Conservation (phyloP, 2,888 invertebrate genomes). For the Cylloceria caligata region DNA sequence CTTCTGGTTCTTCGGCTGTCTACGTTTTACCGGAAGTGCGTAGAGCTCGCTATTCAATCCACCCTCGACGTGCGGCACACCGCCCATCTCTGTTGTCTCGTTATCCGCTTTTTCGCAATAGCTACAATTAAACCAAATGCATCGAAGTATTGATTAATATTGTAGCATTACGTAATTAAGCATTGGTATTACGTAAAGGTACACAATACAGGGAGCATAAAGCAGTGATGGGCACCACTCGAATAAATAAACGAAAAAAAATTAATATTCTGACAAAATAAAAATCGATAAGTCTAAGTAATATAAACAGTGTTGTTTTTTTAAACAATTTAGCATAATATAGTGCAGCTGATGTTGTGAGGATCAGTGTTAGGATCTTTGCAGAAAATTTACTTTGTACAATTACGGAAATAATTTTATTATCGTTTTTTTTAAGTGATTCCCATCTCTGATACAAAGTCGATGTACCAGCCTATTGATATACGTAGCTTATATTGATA, state of each 20-base stretch:
- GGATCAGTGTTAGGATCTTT: too few species aligned
- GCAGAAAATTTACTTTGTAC: too few species aligned
- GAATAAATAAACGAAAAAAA: neutral
- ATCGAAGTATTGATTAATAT: slow-evolving; percentile 18
- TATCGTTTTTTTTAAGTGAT: too few species aligned
- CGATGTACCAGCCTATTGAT: too few species aligned
- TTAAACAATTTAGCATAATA: neutral
- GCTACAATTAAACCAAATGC: slow-evolving; percentile 75
- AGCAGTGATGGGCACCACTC: too few species aligned
- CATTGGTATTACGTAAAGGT: neutral
- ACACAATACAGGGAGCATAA: neutral
- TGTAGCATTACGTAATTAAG: neutral
- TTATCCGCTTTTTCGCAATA: slow-evolving; percentile 87
- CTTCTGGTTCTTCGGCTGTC: slow-evolving; percentile 86
- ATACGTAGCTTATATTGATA: too few species aligned
- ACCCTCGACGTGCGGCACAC: slow-evolving; percentile 89
- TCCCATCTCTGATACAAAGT: too few species aligned
- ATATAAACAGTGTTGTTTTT: neutral
- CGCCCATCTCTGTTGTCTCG: slow-evolving; percentile 87
- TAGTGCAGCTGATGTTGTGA: too few species aligned
- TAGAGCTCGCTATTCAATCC: slow-evolving; percentile 91
- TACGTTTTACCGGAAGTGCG: slow-evolving; percentile 90
- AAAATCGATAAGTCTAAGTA: neutral
- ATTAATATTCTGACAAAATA: neutral
- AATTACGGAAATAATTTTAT: too few species aligned